Evolutionary conservation across 2,888 invertebrate genomes (phyloP).

Genomic region (Calephelis perditalis): DNA sequence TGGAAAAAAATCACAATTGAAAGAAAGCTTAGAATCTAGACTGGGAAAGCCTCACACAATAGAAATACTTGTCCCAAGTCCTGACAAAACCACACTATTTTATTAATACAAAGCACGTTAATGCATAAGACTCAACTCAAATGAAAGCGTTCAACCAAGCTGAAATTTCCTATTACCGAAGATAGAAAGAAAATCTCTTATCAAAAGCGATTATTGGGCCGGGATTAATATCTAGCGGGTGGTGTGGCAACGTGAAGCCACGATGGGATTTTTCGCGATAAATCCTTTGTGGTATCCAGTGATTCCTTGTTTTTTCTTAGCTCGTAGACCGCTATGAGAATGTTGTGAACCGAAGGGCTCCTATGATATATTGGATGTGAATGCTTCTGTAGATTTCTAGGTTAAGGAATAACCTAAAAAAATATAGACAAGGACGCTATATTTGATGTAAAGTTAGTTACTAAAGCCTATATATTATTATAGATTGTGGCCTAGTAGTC

Average conservation of each 20-base stretch:
- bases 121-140: conserved; percentile 31
- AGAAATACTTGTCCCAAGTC: conserved; percentile 9
- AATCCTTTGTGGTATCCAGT: conserved; percentile 41
- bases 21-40: conserved; percentile 4
- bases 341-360: conserved; percentile 7
- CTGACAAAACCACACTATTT: background rate
- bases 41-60: background rate
- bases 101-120: conserved; percentile 13
- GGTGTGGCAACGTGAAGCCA: conserved; percentile 36
- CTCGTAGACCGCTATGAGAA: conserved; percentile 12
- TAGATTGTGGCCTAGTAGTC: no score
- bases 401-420: background rate
- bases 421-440: no score
- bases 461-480: no score
- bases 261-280: conserved; percentile 53
- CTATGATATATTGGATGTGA: background rate
- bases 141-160: conserved; percentile 56
- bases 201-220: conserved; percentile 53
- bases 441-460: no score
- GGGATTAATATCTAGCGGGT: conserved; percentile 62
- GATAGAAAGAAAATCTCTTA: conserved; percentile 70
- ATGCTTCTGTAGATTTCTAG: background rate
- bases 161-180: conserved; percentile 68
- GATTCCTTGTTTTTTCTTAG: conserved; percentile 30
- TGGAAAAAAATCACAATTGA: background rate